Evolutionary conservation across 2,797 vertebrate species (phyloP).

Genomic region (Aplochiton taeniatus): DNA sequence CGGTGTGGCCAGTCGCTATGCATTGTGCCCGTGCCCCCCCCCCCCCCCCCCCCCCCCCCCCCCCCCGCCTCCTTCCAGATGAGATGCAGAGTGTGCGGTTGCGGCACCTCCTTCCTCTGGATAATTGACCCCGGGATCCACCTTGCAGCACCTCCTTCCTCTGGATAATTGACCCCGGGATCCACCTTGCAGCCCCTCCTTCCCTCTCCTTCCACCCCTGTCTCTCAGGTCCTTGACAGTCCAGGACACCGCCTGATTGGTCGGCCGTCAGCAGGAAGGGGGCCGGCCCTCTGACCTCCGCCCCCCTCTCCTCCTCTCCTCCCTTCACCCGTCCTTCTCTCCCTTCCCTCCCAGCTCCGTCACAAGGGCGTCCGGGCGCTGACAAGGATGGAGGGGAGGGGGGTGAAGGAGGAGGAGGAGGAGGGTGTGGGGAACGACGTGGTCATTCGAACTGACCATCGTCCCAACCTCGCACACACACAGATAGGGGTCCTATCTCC

Average conservation of each 20-base stretch:
- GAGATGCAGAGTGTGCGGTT: conserved; percentile 76
- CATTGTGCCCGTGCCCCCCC: no score
- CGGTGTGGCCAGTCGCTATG: conserved; percentile 49
- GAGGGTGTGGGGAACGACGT: conserved; percentile 20
- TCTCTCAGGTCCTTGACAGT: conserved; percentile 64
- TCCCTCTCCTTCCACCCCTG: conserved; percentile 47
- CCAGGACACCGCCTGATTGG: conserved; percentile 68
- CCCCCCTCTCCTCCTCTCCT: conserved; percentile 33
- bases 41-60: conserved; percentile 9
- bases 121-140: conserved; percentile 79
- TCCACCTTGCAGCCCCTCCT: conserved; percentile 63
- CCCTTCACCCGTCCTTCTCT: conserved; percentile 29
- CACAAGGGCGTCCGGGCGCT: conserved; percentile 51
- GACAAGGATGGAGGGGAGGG: conserved; percentile 27
- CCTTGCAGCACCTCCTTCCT: conserved; percentile 60
- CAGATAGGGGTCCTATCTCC: conserved; percentile 15
- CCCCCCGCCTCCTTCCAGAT: conserved; percentile 74
- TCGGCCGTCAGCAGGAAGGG: conserved; percentile 71
- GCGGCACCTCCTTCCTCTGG: conserved; percentile 71
- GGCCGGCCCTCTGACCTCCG: conserved; percentile 68
- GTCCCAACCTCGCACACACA: conserved; percentile 2
- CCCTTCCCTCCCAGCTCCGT: conserved; percentile 37
- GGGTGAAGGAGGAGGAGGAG: conserved; percentile 15
- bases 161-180: conserved; percentile 78
- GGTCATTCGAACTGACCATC: conserved; percentile 31